Evolutionary conservation across 2,888 invertebrate species (phyloP), one percentile per base, ranked within the genome.

Genomic region (Tipula helvola): DNA sequence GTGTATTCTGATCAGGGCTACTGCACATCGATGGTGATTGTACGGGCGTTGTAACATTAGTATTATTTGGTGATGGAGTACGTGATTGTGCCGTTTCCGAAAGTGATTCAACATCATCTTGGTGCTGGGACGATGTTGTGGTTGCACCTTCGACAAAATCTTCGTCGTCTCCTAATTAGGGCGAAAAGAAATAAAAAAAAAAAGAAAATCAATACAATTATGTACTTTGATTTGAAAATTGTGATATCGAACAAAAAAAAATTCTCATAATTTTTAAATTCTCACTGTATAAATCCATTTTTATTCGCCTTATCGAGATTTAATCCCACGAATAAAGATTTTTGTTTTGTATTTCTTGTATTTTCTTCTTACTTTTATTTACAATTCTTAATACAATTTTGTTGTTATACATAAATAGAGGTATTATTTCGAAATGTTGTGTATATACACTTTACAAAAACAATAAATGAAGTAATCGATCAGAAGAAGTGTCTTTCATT

Each of bases 81-180:
- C 52, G 36, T 10, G 86, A 86, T 52, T 86, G 86, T 16, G 52
- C 86, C 7, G 52, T 16, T 52, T 86, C 86, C 52, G 86, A 86
- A 57, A n/a, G 52, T 57, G 86, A 57, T 86, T 86, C 86, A n/a
- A 36, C 86, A 86, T 52, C 86, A 39, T 86, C 86, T 52, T 28
- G 18, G 16, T 13, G 10, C 13, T 36, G 16, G n/a, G 52, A 52
- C 39, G 86, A 42, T 86, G 86, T 44, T 71, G 71, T 71, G 18
- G 71, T 71, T 71, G 71, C 71, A 36, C 57, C 52, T 52, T 36
- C 86, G 36, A 52, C 86, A 57, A 86, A 86, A 86, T 86, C 86
- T 52, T 86, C 86, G 52, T 86, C 86, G 36, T 86, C 86, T 57
- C 86, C 86, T 86, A 36, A 36, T 52, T 57, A 44, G 39, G 41